These are phyloP conservation scores for Pantherophis guttatus DNA, from an alignment of 2,113 vertebrate genomes.

Conservation along the genomic window DNA sequence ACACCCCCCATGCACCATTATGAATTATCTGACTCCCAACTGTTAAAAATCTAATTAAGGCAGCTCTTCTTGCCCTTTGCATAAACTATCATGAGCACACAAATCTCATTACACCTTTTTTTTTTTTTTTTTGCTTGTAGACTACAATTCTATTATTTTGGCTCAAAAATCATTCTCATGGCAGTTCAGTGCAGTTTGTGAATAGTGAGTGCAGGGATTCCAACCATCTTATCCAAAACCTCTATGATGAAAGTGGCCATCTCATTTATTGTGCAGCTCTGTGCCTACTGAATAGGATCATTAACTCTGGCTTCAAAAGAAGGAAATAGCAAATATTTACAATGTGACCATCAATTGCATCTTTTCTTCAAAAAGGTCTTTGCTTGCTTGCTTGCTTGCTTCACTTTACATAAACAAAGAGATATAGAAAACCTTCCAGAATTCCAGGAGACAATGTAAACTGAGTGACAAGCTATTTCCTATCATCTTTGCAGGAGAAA, in stretches of 20 bases:
- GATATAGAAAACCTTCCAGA: background rate
- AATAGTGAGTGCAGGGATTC: background rate
- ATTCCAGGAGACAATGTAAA: conserved; percentile 9
- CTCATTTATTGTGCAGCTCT: background rate
- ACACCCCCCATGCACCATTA: background rate
- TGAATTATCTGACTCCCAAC: too few species aligned
- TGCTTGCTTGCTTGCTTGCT: background rate
- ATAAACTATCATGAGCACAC: background rate
- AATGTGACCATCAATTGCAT: background rate
- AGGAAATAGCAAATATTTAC: background rate
- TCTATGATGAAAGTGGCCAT: background rate
- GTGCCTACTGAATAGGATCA: background rate
- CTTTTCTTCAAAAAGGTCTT: background rate
- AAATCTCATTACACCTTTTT: background rate
- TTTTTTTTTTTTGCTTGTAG: background rate
- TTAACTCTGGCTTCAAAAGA: background rate
- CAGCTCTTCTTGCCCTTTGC: background rate
- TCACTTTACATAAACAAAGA: background rate
- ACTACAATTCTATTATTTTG: background rate
- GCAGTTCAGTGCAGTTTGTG: background rate
- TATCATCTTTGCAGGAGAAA: conserved; percentile 15
- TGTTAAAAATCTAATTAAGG: background rate
- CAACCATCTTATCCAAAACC: background rate
- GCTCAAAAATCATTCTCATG: background rate
- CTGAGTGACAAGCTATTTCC: background rate